Evolutionary conservation across 2,113 vertebrate genomes (phyloP).

Genomic region (Callaeas wilsoni): DNA sequence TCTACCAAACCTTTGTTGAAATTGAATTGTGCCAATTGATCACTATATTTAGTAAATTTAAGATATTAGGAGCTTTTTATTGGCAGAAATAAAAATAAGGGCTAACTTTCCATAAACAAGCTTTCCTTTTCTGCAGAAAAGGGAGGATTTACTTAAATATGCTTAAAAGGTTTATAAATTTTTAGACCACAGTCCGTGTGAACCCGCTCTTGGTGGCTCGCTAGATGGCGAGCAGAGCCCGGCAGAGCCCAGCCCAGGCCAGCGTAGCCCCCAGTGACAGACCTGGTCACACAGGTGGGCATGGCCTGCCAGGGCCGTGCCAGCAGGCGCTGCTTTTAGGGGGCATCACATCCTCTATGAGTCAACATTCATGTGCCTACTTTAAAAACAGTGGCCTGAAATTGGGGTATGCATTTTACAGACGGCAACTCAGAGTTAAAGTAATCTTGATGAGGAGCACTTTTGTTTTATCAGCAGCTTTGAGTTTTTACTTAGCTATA

Average conservation of each 20-base stretch:
- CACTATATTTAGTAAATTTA: background rate
- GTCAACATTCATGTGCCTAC: background rate
- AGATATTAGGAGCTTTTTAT: background rate
- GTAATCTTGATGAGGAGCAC: no score
- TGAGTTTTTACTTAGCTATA: background rate
- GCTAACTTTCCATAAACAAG: background rate
- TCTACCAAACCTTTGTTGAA: background rate
- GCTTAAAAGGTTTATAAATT: background rate
- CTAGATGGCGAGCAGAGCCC: slow-evolving; percentile 56
- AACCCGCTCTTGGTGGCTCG: background rate
- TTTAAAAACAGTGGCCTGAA: background rate
- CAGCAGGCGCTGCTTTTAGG: background rate
- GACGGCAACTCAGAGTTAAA: background rate
- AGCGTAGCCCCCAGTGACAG: background rate
- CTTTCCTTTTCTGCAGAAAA: background rate
- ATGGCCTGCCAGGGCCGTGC: accelerated
- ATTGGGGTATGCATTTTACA: background rate
- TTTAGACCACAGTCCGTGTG: accelerated
- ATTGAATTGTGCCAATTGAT: background rate
- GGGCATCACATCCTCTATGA: background rate
- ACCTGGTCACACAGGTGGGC: accelerated
- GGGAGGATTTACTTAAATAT: background rate
- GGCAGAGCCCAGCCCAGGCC: background rate
- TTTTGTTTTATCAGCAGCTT: background rate
- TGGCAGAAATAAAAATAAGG: background rate